Conservation (phyloP, 2,888 invertebrate species). For the Stratiomys singularior region DNA sequence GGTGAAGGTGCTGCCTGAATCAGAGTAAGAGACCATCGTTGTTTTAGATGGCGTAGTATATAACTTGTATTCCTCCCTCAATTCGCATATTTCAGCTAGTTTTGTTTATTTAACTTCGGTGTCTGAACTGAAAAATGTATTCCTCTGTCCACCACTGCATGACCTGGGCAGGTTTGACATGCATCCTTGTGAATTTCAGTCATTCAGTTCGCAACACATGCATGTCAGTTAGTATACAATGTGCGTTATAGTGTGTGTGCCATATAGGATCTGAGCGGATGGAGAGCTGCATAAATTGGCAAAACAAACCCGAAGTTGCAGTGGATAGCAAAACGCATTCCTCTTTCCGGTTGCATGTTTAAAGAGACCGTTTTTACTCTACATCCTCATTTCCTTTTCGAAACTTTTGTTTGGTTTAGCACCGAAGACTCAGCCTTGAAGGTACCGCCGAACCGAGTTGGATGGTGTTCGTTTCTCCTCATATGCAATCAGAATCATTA, state of each 20-base stretch:
- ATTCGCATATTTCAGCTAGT: slow-evolving; percentile 31
- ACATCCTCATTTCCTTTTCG: slow-evolving; percentile 40
- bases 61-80: neutral
- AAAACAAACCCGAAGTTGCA: slow-evolving; percentile 38
- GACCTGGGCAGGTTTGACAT: slow-evolving; percentile 21
- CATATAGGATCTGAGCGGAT: slow-evolving; percentile 22
- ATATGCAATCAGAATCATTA: slow-evolving; percentile 19
- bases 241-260: neutral
- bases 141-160: slow-evolving; percentile 24
- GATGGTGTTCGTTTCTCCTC: neutral
- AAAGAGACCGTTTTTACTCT: slow-evolving; percentile 38
- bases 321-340: slow-evolving; percentile 42
- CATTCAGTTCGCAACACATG: slow-evolving; percentile 16
- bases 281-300: slow-evolving; percentile 36
- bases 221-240: neutral
- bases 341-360: slow-evolving; percentile 37
- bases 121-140: slow-evolving; percentile 41
- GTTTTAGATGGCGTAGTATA: neutral
- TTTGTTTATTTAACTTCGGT: slow-evolving; percentile 45
- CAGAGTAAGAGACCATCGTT: neutral
- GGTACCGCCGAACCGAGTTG: neutral
- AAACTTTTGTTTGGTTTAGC: slow-evolving; percentile 22
- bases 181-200: slow-evolving; percentile 37
- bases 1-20: neutral
- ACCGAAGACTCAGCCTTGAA: slow-evolving; percentile 10